Evolutionary conservation across 2,888 invertebrate genomes (phyloP), one percentile per base, ranked within the genome.

Genomic region (Papilio protenor): DNA sequence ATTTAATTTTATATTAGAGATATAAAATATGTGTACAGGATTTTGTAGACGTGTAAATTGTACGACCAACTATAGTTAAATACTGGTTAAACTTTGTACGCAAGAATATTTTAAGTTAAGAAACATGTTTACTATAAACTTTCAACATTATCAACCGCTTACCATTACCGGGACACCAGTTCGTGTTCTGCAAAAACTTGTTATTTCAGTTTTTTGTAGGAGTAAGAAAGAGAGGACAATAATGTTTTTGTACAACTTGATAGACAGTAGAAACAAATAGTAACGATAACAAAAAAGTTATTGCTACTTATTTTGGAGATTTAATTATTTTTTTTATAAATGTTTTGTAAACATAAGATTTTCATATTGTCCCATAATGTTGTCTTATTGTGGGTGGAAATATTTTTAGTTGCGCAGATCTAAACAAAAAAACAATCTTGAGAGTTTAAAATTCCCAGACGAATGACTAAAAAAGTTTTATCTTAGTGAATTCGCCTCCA

Each of bases 381-480:
- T 21, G 27, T 8, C 0, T 27, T 61, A 16, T 6, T 10, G 23
- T 61, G 4, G 14, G 27, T 27, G 27, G 3, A 14, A 27, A 23
- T 61, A 61, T 14, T 61, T 61, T 27, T 12, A 23, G 14, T 27
- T 33, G 18, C 64, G 8, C 1, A 11, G 5, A 2, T n/a, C 4
- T 40, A 40, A 40, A n/a, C n/a, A n/a, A 66, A 66, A 18, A 11
- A 64, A 27, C 27, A 40, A 66, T 10, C 2, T 6, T n/a, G 14
- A 33, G 11, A 40, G 66, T 40, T 40, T n/a, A n/a, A 66, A 66
- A n/a, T 40, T 66, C 66, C n/a, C 66, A 18, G 66, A 66, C 66
- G 10, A 11, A 10, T 33, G 33, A 64, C 16, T n/a, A 66, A 66
- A 33, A 40, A 66, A 40, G 33, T 33, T 64, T 64, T 64, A 18